Base-by-base conservation (phyloP, 1,140 invertebrate genomes). In the Sycophila sp. region DNA sequence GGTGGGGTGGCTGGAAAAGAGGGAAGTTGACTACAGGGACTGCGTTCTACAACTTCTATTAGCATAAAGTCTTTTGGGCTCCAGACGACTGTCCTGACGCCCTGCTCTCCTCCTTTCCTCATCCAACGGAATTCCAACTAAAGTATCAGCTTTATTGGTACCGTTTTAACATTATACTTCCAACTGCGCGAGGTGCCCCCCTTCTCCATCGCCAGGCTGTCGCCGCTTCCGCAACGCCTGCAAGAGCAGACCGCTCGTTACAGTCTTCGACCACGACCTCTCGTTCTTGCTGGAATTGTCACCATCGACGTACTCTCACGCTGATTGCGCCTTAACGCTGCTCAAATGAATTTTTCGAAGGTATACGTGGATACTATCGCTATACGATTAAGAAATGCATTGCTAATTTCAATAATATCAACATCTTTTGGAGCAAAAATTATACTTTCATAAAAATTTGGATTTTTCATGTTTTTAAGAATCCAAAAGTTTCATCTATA, bases 81-180 rank as follows among this genome's bases (percentile, higher is more conserved):
- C 34, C 72, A 76, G 77, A 77, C 78, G 77, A 80, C 77, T 77
- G 77, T 75, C 74, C 70, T 73, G 66, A 55, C 71, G 58, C 59
- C 59, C 53, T 53, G 51, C 30, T 65, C 58, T 40, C 26, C 58
- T 13, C 71, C 66, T 72, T 59, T 26, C 19, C 30, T 30, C 34
- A 58, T 28, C 62, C 32, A 34, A 13, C 15, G 24, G 66, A 75
- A 68, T 73, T 55, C 49, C 67, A 73, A 76, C 73, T 81, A 80
- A 82, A 80, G 77, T 80, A 82, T 80, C 76, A 79, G 76, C 76
- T 78, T 82, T 80, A 80, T 82, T 78, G 76, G 73, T 74, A 75
- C 69, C 67, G 70, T 76, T 80, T 55, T 73, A 77, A 75, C 74
- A 73, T 77, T 79, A 75, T 75, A 73, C 74, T 74, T 76, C 60